Base-by-base conservation (phyloP, 2,888 invertebrate species). In the Lapara coniferarum region DNA sequence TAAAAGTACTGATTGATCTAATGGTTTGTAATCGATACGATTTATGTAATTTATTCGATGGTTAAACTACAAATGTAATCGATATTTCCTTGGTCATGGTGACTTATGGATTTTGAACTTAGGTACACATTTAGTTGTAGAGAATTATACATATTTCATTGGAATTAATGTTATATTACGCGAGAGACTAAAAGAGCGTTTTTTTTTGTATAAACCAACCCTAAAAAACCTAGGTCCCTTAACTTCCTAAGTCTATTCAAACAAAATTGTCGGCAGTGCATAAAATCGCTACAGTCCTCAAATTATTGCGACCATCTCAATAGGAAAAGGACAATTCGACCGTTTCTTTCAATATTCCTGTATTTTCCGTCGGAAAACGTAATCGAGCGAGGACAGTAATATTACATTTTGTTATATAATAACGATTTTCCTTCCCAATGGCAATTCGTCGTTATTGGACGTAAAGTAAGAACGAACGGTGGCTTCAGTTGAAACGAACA, bases 361-460 rank as follows among this genome's bases (percentile, higher is more conserved):
- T 85, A 83, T 84, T 86, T 87, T 82, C 78, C 80, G 78, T 82
- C 83, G 80, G 83, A 82, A 85, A 86, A 86, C 78, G 84, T 85
- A 87, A 85, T 87, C 84, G 87, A 83, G 82, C 85, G 81, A 81
- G 78, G 83, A 79, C 84, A 83, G 86, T 87, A 82, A 87, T 85
- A 85, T 86, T 85, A 83, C 84, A 84, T 87, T 87, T 85, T 85
- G 83, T 84, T 85, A 85, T 86, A 87, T 84, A 86, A 88, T 86
- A 87, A 89, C 86, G 84, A 85, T 88, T 89, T 86, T 87, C 88
- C 87, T 87, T 86, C 79, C 84, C 84, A 85, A 85, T 86, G 81
- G 84, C 86, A 87, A 89, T 90, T 89, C 88, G 85, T 89, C 87
- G 86, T 86, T 87, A 87, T 89, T 85, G 86, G 85, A 89, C 88